A percentile compares a stretch with the other conserved stretches of the same genome.
Conservation (phyloP, 2,888 invertebrate genomes). For the Zelleria hepariella region DNA sequence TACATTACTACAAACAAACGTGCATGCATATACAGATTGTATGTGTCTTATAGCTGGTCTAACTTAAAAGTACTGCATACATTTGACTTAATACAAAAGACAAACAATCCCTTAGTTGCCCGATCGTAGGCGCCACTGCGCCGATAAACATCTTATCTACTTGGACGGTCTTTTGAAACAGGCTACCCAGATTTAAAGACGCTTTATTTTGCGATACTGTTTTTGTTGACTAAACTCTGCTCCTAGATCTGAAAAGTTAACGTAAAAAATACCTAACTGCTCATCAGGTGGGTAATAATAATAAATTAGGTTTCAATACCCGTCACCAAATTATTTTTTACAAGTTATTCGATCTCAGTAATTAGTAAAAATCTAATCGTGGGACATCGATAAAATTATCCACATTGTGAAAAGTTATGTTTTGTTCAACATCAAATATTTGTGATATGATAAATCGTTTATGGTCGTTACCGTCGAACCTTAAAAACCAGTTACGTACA, state of each 20-base stretch:
- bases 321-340: too few species aligned
- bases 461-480: slow-evolving; percentile 41
- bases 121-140: slow-evolving; percentile 21
- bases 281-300: too few species aligned
- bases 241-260: too few species aligned
- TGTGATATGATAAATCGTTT: slow-evolving; percentile 26
- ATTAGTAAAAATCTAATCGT: background rate
- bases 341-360: background rate
- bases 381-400: too few species aligned
- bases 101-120: slow-evolving; percentile 7
- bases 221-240: background rate
- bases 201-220: background rate
- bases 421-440: background rate
- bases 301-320: too few species aligned
- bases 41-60: too few species aligned
- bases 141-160: slow-evolving; percentile 11
- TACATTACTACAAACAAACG: background rate
- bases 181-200: background rate
- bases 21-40: background rate
- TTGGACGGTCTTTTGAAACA: background rate
- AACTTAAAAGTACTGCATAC: too few species aligned
- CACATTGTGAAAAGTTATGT: background rate
- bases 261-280: too few species aligned
- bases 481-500: slow-evolving; percentile 45
- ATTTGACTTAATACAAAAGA: background rate